Base-by-base conservation (phyloP, 2,888 invertebrate genomes). In the Eucriotettix oculatus region DNA sequence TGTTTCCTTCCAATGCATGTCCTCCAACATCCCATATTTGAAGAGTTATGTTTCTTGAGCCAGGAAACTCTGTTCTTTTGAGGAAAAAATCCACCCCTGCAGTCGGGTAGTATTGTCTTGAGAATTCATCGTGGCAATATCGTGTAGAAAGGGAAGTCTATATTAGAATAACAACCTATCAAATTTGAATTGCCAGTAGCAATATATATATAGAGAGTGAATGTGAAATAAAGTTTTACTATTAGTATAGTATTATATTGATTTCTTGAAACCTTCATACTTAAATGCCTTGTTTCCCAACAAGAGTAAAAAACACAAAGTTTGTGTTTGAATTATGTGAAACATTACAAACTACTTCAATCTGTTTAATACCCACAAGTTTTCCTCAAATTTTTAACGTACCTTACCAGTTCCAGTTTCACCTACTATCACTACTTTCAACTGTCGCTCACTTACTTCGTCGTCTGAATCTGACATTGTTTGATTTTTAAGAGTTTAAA, bases 1-100 rank as follows among this genome's bases (percentile, higher is more conserved):
- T 91, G 62, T 79, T 76, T 10, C 89, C 87, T 56, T 79, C 78
- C 12, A 89, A 74, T 48, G 89, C 84, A 64, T 83, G 82, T 17
- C 93, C 92, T 54, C 90, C 88, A 59, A 93, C 82, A 72, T 94
- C 93, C 77, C 90, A 90, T 42, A 94, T 78, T 71, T 89, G 84
- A 58, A 90, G 71, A 41, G 85, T 82, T 56, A 86, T 81, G 67
- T 82, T 78, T 58, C 76, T 75, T 16, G 71, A 71, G 67, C 78
- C 79, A 62, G 83, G 78, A 56, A 85, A 68, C 62, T 76, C 72
- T 53, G 84, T 74, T 68, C 83, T 76, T 69, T 84, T 84, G 56
- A 84, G 75, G 68, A 82, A 84, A 72, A 87, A 87, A 69, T 88
- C 87, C 12, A 87, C 79, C 1, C 87, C 87, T 42, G 83, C 74